phyloP scores from a whole-genome alignment of 1,140 invertebrate species.

The Onthophagus taurus region DNA sequence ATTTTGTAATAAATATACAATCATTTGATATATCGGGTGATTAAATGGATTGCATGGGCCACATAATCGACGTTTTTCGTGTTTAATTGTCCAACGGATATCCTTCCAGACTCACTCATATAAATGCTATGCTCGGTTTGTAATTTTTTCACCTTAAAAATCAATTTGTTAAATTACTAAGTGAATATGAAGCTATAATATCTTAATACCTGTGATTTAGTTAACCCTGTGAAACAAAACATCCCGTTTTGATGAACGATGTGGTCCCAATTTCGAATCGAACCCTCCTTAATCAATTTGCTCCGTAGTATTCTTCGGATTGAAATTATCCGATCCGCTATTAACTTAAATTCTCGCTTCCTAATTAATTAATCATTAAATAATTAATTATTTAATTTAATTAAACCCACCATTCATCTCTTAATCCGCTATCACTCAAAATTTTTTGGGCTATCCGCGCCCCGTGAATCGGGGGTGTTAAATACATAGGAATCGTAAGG shows the following conservation, averaged over 20 bases:
- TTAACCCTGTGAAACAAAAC: constrained; percentile 98
- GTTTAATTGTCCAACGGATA: constrained; percentile 94
- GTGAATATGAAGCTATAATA: background rate
- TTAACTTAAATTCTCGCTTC: constrained; percentile 86
- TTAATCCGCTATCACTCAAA: constrained; percentile 60
- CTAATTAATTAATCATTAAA: constrained; percentile 37
- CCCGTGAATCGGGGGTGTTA: constrained; percentile 95
- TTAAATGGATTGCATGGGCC: constrained; percentile 80
- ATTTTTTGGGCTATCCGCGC: constrained; percentile 83
- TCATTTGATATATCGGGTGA: constrained; percentile 45
- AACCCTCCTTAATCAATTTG: constrained; percentile 80
- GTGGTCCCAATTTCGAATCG: constrained; percentile 80
- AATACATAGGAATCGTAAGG: constrained; percentile 90
- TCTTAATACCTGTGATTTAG: constrained; percentile 62
- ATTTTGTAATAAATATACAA: too few species aligned
- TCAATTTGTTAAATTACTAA: constrained; percentile 16
- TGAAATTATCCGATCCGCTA: constrained; percentile 95
- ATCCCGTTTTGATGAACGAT: constrained; percentile 99
- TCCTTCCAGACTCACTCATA: constrained; percentile 95
- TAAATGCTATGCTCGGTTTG: constrained; percentile 93
- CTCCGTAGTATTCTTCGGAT: constrained; percentile 70
- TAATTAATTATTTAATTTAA: background rate
- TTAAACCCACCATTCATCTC: constrained; percentile 62
- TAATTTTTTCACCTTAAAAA: constrained; percentile 72
- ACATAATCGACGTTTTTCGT: constrained; percentile 93